Evolutionary conservation across 2,113 vertebrate species (phyloP), one percentile per base, ranked within the genome.

Genomic region (Oenanthe melanoleuca): DNA sequence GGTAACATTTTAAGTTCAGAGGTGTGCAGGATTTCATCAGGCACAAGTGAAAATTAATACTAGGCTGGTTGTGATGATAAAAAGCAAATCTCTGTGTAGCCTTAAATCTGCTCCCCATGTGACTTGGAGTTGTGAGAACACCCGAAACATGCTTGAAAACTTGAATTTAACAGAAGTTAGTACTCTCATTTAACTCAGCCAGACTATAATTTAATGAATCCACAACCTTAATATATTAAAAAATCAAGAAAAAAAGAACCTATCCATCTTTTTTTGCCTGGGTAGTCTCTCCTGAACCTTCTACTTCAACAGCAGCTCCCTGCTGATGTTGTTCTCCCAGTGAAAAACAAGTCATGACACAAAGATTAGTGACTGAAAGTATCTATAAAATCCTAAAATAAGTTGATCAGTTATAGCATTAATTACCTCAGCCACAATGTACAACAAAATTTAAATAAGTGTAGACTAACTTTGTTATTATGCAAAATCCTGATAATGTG

Each of bases 191-290:
- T 89, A 82, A 75, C 11, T 87, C 25, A 50, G 22, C 1, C 44
- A 50, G 37, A 33, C 20, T 66, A 38, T 15, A 67, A 84, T 37
- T 45, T 44, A 26, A 23, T 5, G 61, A 59, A 45, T 22, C 38
- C 3, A 18, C 11, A 50, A 26, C 2, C 5, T 63, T 84, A 66
- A 31, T 45, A 49, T 15, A 25, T 9, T 8, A 65, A 75, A 83
- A 23, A 23, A 14, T 57, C 1, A 67, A n/a, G n/a, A n/a, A 49
- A 75, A 79, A 75, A 63, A 37, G 0, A 57, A 42, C 19, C 12
- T 3, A 40, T 24, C 3, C 3, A 0, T 21, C 3, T 66, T 64
- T 49, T 64, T 50, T 67, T 29, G 1, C 15, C 25, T 84, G 2
- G 1, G 0, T 47, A 5, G 10, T 84, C 5, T 38, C 12, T 67